Evolutionary conservation across 2,797 vertebrate genomes (phyloP).

Genomic region (Clamator glandarius): DNA sequence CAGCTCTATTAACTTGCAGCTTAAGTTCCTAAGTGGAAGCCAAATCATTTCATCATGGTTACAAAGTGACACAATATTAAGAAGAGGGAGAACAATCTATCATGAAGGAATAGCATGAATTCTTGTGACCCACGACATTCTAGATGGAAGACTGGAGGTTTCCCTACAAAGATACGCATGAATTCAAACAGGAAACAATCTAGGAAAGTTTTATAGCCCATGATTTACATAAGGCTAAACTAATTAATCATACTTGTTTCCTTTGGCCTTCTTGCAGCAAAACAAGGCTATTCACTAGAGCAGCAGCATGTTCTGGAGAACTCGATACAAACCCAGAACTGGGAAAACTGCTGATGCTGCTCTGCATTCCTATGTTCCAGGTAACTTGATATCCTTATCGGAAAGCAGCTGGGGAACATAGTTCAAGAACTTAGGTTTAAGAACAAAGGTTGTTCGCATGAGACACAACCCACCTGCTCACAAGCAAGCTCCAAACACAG

Average conservation of each 20-base stretch:
- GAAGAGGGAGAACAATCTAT: background rate
- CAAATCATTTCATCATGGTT: background rate
- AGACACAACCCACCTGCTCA: background rate
- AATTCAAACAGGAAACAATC: slow-evolving; percentile 42
- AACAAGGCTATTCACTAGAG: background rate
- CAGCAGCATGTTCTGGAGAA: background rate
- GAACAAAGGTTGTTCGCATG: background rate
- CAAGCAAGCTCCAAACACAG: background rate
- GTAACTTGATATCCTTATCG: slow-evolving; percentile 28
- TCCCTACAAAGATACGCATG: background rate
- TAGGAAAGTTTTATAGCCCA: background rate
- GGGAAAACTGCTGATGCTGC: slow-evolving; percentile 42
- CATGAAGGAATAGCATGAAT: background rate
- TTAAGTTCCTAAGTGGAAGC: background rate
- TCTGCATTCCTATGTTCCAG: slow-evolving; percentile 12
- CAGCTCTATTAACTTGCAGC: background rate
- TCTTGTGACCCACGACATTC: background rate
- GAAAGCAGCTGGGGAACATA: background rate
- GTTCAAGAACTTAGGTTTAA: slow-evolving; percentile 18
- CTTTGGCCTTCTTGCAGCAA: slow-evolving; percentile 7
- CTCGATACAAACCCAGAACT: background rate
- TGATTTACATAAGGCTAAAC: background rate
- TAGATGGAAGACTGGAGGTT: background rate
- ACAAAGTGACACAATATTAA: background rate
- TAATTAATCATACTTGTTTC: slow-evolving; percentile 26